A percentile compares a stretch with the other conserved stretches of the same genome.
phyloP scores from a whole-genome alignment of 2,797 vertebrate species.

The Meriones psammophilus region DNA sequence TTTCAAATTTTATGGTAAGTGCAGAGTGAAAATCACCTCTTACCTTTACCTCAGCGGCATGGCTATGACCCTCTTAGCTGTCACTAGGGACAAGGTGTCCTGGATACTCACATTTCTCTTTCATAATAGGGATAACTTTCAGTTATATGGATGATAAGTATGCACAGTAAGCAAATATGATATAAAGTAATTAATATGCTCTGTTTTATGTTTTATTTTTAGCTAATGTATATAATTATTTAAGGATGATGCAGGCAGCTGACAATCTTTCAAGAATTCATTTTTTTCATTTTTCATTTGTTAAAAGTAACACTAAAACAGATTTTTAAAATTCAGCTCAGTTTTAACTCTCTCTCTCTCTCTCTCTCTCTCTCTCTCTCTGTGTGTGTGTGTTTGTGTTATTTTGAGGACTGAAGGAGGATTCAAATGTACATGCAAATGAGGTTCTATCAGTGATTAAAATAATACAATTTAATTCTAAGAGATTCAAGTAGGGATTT shows the following conservation, averaged over 20 bases:
- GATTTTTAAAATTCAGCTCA: not conserved
- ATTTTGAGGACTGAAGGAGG: not conserved
- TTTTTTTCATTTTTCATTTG: not conserved
- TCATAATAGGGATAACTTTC: not conserved
- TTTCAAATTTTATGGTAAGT: not conserved
- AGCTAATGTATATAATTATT: not conserved
- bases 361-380: too few species aligned
- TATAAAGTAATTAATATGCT: not conserved
- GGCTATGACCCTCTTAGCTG: not conserved
- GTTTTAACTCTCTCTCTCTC: too few species aligned
- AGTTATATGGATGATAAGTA: not conserved
- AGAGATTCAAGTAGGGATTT: not conserved
- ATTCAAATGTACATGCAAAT: not conserved
- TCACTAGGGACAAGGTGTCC: not conserved
- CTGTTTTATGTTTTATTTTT: not conserved
- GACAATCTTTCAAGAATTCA: not conserved
- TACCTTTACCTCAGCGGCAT: not conserved
- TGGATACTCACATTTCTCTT: not conserved
- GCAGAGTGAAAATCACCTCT: not conserved
- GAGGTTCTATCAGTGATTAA: not conserved
- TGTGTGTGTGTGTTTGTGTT: not conserved
- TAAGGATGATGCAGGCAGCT: not conserved
- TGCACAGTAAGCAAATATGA: not conserved
- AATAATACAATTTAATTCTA: not conserved
- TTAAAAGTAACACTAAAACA: not conserved